Base-by-base conservation (phyloP, 2,113 vertebrate species). In the Dromas ardeola region DNA sequence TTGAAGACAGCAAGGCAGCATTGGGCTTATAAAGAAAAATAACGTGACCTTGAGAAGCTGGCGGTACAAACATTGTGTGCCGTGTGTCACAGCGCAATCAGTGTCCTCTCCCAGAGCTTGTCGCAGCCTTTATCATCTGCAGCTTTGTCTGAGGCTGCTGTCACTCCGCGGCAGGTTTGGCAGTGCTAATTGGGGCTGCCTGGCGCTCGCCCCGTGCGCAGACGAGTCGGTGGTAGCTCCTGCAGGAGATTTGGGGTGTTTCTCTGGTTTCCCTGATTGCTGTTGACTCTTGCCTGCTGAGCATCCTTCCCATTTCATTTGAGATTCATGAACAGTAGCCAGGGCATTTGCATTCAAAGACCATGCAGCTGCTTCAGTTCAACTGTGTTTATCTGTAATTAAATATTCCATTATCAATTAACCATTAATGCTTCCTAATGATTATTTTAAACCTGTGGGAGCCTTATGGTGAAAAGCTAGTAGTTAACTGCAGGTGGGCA, bases 331-430 rank as follows among this genome's bases (percentile, higher is more conserved):
- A 19, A 1, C 25, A 42, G 86, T 86, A 65, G 58, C 62, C 80
- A 6, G 43, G 82, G 34, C 29, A 14, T 94, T 77, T 74, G 61
- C 85, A 65, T 87, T 76, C 81, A 2, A 4, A 58, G 59, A 23
- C 83, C 55, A 10, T 3, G 84, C 87, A 61, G 86, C 91, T 93
- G 84, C 73, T 90, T 78, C 65, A 6, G 55, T 81, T 74, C 69
- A 23, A 21, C 85, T 27, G 42, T 73, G 43, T 74, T 80, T 83
- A 73, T 72, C 74, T 94, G 91, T 94, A 95, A 93, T 97, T 83
- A 94, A 96, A 70, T 81, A 92, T 83, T 62, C 73, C 69, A 20
- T 81, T 92, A 92, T 90, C 94, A 93, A 63, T 94, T 95, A 91
- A 88, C 61, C 53, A 95, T 96, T 90, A 86, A 88, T 42, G 71